Conservation (phyloP, 2,113 vertebrate genomes). For the Indicator indicator region DNA sequence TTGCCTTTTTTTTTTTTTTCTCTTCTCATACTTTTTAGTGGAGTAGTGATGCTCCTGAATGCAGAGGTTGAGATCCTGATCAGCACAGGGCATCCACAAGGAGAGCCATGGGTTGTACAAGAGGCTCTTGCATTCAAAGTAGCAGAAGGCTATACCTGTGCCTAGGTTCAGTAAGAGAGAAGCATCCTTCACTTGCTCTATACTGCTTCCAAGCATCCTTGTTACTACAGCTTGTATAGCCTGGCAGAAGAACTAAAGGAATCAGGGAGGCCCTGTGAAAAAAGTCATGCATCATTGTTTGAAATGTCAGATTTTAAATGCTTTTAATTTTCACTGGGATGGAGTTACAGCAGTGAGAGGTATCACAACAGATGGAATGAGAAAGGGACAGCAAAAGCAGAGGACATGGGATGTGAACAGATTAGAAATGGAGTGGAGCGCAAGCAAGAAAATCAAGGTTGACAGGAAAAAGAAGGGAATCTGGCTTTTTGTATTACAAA, state of each 20-base stretch:
- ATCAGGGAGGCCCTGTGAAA: neutral
- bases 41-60: rapidly evolving
- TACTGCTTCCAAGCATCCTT: neutral
- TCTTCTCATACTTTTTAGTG: neutral
- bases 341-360: neutral
- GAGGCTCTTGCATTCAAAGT: neutral
- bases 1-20: neutral
- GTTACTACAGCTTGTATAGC: neutral
- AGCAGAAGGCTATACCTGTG: neutral
- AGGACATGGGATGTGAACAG: neutral
- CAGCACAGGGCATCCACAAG: neutral
- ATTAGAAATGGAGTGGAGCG: neutral
- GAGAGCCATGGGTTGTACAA: neutral
- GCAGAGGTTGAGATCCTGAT: no score
- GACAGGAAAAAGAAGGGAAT: neutral
- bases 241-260: neutral
- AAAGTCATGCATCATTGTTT: neutral
- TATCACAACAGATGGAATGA: neutral
- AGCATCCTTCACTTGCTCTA: neutral
- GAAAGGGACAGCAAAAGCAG: neutral
- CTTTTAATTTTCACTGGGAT: neutral
- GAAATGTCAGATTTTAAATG: neutral
- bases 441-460: neutral
- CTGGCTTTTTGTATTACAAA: neutral
- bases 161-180: neutral